Percentiles rank a stretch among this genome's conserved stretches.
Evolutionary conservation across 2,888 invertebrate genomes (phyloP).

Genomic region (Nomada ferruginata): DNA sequence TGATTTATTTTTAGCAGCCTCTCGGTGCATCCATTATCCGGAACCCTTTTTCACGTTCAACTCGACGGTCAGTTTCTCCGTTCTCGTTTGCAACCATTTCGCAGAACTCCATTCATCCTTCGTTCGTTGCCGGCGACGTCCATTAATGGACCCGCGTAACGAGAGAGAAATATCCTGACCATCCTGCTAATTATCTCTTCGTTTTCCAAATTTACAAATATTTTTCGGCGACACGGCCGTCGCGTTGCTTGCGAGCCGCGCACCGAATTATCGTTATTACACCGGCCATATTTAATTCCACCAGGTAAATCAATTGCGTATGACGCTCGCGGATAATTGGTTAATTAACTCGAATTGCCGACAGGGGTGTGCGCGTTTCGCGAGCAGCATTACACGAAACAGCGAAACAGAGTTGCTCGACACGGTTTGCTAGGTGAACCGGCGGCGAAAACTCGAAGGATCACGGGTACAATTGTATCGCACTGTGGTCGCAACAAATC

Average conservation of each 20-base stretch:
- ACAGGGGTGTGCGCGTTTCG: constrained; percentile 3
- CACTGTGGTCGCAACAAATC: too few relatives aligned
- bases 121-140: not conserved
- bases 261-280: constrained; percentile 47
- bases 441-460: too few relatives aligned
- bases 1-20: not conserved
- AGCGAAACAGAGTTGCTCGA: constrained; percentile 9
- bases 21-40: not conserved
- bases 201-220: constrained; percentile 35
- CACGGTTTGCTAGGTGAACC: not conserved
- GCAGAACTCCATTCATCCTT: not conserved
- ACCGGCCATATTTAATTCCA: constrained; percentile 45
- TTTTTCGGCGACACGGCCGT: constrained; percentile 19
- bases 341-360: constrained; percentile 60
- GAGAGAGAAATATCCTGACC: constrained; percentile 27
- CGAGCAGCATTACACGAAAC: not conserved
- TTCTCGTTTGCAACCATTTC: not conserved
- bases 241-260: not conserved
- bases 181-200: constrained; percentile 17
- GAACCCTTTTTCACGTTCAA: not conserved
- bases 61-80: not conserved
- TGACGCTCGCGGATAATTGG: constrained; percentile 54
- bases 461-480: too few relatives aligned
- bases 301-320: constrained; percentile 54
- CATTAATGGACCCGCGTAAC: constrained; percentile 22